These are phyloP conservation scores for Oriolus oriolus DNA, from an alignment of 2,113 vertebrate genomes.

Conservation along the genomic window DNA sequence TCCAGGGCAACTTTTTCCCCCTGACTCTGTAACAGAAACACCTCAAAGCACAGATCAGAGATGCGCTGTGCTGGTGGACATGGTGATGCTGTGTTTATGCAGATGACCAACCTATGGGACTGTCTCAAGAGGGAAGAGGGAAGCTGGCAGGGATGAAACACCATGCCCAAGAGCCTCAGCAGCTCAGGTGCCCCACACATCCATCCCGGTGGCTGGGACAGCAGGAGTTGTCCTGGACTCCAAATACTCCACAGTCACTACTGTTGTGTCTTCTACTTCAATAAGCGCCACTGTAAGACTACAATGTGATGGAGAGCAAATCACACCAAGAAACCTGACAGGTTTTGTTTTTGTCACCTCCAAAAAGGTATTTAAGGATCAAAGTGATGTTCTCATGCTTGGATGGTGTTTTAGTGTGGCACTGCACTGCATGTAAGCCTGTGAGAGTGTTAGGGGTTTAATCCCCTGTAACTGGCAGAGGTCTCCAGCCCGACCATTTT, in stretches of 20 bases:
- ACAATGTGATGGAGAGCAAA: neutral
- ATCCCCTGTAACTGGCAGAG: neutral
- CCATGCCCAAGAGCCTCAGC: neutral
- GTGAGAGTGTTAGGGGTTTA: neutral
- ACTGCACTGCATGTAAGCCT: neutral
- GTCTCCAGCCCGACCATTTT: neutral
- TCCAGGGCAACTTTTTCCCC: neutral
- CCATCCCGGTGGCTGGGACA: neutral
- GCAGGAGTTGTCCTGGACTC: neutral
- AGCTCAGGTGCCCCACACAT: neutral
- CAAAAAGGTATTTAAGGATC: neutral
- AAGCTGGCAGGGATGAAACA: neutral
- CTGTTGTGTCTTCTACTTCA: neutral
- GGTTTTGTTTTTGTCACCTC: neutral
- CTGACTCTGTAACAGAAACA: neutral
- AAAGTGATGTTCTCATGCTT: neutral
- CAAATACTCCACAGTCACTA: neutral
- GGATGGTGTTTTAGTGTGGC: neutral
- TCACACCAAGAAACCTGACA: neutral
- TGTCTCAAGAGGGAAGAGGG: neutral
- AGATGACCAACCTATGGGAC: fast-evolving
- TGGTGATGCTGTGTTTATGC: fast-evolving
- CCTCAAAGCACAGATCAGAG: neutral
- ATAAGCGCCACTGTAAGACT: neutral
- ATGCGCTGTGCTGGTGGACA: neutral